Evolutionary conservation across 2,113 vertebrate genomes (phyloP).

Genomic region (Poeciliopsis occidentalis): DNA sequence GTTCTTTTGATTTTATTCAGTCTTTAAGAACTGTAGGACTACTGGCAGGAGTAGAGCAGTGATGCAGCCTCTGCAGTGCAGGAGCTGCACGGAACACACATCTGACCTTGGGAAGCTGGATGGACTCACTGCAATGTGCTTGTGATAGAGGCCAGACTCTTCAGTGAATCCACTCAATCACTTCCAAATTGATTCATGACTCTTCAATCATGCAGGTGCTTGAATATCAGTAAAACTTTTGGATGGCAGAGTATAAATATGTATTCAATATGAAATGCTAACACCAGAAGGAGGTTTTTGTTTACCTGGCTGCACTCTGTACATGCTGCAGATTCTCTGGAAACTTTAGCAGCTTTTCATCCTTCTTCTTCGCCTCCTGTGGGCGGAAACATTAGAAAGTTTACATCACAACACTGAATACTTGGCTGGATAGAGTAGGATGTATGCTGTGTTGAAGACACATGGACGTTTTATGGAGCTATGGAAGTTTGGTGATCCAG

Average conservation of each 20-base stretch:
- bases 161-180: neutral
- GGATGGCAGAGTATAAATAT: neutral
- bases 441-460: neutral
- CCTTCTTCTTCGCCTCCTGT: conserved; percentile 97
- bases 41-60: conserved; percentile 15
- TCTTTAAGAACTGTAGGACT: conserved; percentile 2
- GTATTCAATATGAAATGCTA: neutral
- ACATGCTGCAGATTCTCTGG: conserved; percentile 89
- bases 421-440: neutral
- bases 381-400: neutral
- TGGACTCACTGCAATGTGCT: conserved; percentile 9
- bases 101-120: conserved; percentile 60
- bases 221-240: neutral
- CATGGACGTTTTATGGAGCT: conserved; percentile 9
- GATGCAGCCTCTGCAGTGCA: conserved; percentile 38
- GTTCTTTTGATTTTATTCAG: conserved; percentile 9
- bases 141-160: conserved; percentile 1
- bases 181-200: neutral
- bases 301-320: conserved; percentile 91
- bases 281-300: neutral
- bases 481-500: conserved; percentile 29
- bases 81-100: conserved; percentile 32
- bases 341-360: conserved; percentile 87
- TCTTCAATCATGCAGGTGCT: neutral
- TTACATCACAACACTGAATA: neutral